Percentiles rank a stretch among this genome's conserved stretches.
These are phyloP conservation scores for Limnothrissa miodon DNA, from an alignment of 2,113 vertebrate species.

Conservation along the genomic window DNA sequence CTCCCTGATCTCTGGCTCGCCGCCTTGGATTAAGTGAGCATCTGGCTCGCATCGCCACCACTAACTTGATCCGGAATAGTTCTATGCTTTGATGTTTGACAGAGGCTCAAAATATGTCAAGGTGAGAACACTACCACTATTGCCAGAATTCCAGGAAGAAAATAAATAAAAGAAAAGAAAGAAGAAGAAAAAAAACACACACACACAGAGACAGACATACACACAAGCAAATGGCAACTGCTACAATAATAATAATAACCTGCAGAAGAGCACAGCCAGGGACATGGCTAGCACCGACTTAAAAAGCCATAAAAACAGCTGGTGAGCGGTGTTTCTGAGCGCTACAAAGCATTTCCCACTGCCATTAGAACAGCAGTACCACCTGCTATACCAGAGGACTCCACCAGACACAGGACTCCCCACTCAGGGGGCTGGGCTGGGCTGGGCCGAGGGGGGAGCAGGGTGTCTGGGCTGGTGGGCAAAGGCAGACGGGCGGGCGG, in stretches of 20 bases:
- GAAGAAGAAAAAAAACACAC: not conserved
- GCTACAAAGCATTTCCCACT: slow-evolving; percentile 42
- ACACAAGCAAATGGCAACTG: slow-evolving; percentile 1
- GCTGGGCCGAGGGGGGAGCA: not conserved
- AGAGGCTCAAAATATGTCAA: slow-evolving; percentile 2
- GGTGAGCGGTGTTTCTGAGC: slow-evolving; percentile 64
- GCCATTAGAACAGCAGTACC: slow-evolving; percentile 49
- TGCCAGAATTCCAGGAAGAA: not conserved
- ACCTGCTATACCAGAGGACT: slow-evolving; percentile 60
- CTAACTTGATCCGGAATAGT: not conserved
- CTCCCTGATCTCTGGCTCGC: not conserved
- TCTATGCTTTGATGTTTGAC: not conserved
- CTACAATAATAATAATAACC: not conserved
- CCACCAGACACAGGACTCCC: not conserved
- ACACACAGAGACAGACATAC: too few species aligned
- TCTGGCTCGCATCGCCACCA: not conserved
- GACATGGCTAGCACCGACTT: not conserved
- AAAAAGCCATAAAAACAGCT: slow-evolving; percentile 61
- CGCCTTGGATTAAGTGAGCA: not conserved
- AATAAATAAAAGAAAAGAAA: not conserved
- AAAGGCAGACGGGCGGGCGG: not conserved
- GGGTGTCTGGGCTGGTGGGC: not conserved
- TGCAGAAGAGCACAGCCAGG: slow-evolving; percentile 16
- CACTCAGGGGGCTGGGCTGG: slow-evolving; percentile 5
- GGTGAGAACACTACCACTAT: not conserved